Evolutionary conservation across 2,797 vertebrate species (phyloP), one percentile per base, ranked within the genome.

Genomic region (Odontamblyopus lacepedii): DNA sequence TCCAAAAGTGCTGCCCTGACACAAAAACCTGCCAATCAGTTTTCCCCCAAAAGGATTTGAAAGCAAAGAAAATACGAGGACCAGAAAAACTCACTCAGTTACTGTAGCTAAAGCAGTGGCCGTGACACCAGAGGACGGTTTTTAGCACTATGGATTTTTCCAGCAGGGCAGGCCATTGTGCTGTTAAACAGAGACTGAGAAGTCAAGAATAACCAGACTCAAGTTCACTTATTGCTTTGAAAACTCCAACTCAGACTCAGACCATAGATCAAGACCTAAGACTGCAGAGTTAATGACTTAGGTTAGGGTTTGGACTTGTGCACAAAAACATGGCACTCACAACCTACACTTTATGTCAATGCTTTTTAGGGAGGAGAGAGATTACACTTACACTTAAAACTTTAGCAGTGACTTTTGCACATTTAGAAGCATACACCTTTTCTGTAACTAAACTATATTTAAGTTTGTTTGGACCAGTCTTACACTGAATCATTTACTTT

Each of bases 1-100:
- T 82, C 63, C 65, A 72, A 68, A 78, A 78, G 67, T 61, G 64
- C 70, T 73, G 73, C 64, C 71, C 38, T 70, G 72, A 77, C 76
- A 78, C 71, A 67, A 27, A 80, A 76, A 80, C 26, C 59, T 4
- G 44, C 62, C 73, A 74, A 80, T 78, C 70, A 73, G 69, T 69
- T 65, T 74, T 69, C 63, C 50, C n/a, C 64, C 60, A 59, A 74
- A 74, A 72, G 32, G 57, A 78, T 69, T 79, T 55, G 29, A 5
- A 61, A 73, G 57, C 41, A 12, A 71, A 69, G 57, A 70, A 76
- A 83, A 74, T 73, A 65, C 69, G 53, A 50, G 18, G 50, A 50
- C 60, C 69, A 73, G 64, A 69, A 62, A 71, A 78, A 78, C 63
- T 62, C 48, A 63, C 59, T 68, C 35, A 15, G 35, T 65, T 66